Base-by-base conservation (phyloP, 2,797 vertebrate species). In the Natrix natrix region DNA sequence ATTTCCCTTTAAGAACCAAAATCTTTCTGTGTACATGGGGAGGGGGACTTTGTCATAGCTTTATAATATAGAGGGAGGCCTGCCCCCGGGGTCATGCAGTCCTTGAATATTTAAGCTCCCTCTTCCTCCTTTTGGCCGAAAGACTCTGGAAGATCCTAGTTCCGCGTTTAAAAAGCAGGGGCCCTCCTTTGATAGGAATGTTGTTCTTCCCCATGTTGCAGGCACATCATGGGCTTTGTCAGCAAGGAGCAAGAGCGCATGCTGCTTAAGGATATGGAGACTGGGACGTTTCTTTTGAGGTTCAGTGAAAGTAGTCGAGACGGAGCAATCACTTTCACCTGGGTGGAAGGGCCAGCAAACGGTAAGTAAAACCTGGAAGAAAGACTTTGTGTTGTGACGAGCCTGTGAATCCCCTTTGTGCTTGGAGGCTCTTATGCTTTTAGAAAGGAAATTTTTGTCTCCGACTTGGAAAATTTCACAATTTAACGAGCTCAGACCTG, bases 301-400 rank as follows among this genome's bases (percentile, higher is more conserved):
- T 99, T 99, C 97, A 99, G 99, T 0, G 99, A 99, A 98, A 99
- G 98, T 97, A 99, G 98, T 97, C 97, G 89, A 90, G 99, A 99
- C 48, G 99, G 99, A 56, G 99, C 99, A 59, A 99, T 99, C 98
- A 99, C 98, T 5, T 99, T 99, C 94, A 99, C 99, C 0, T 99
- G 99, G 99, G 98, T 98, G 60, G 98, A 98, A 87, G 96, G 94
- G 20, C 95, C 97, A 86, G 95, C 97, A 55, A 97, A 95, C 0
- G 98, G 98, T 98, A 95, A 97, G 97, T 20, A 59, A 56, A 54
- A 86, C 20, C 7, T 55, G 10, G 14, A 66, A 8, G 48, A 88
- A 11, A 83, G 74, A 37, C 74, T 48, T 83, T 24, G 37, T 83
- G 0, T 5, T 83, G 69, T 16, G 17, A 86, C 3, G 1, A 54